Evolutionary conservation across 2,113 vertebrate species (phyloP), one percentile per base, ranked within the genome.

Genomic region (Periophthalmus modestus): DNA sequence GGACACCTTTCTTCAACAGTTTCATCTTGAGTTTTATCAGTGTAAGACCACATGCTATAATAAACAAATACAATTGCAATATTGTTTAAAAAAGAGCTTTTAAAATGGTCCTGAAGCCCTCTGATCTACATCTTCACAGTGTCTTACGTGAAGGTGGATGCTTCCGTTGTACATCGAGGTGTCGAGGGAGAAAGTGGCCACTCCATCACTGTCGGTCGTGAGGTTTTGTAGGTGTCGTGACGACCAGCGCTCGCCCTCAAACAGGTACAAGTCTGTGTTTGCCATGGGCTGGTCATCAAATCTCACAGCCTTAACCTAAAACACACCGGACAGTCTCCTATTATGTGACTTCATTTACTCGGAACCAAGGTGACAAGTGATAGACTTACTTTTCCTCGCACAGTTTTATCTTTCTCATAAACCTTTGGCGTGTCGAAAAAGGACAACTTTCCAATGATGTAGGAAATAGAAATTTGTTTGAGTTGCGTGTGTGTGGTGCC

Each of bases 371-470:
- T 59, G 7, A 36, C 16, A 3, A 5, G 0, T 54, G 33, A 50
- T 50, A 1, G 5, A 73, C 79, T 80, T 72, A 93, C 92, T 67
- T 90, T 92, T 75, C 89, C 93, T 5, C 83, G 36, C 57, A 94
- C 6, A n/a, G 3, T 12, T 5, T 77, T 46, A 10, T 79, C 85
- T 21, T 23, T 0, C 2, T 88, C 39, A 85, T 89, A 93, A 67
- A 88, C 62, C 24, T 77, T 81, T 24, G 89, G 87, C 5, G 80
- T 79, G 48, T 93, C 85, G 13, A 85, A 11, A 57, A 94, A 92
- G 13, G 78, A 66, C 7, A 90, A 28, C n/a, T 59, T 88, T 82
- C 93, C 93, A 76, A 91, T 36, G 19, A 77, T 2, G 28, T 86
- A 90, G 2, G 81, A 79, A 11, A 94, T 72, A 0, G 0, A 0